Evolutionary conservation across 2,888 invertebrate genomes (phyloP), one percentile per base, ranked within the genome.

Genomic region (Ectemnius lituratus): DNA sequence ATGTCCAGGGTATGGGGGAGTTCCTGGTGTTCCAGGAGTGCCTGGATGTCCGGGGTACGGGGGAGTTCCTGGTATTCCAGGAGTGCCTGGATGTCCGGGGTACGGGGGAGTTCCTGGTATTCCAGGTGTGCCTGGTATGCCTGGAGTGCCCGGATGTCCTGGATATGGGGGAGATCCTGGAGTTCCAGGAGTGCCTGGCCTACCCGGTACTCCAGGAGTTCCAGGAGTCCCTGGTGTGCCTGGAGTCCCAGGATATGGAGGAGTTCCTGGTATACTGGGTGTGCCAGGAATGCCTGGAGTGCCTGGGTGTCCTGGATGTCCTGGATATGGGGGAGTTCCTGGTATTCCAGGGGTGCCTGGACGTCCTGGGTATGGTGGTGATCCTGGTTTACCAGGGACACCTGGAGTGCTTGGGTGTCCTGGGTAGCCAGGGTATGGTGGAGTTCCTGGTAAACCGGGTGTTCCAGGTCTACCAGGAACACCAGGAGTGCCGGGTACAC

Each of bases 21-120:
- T 70, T 61, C 72, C 75, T 46, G 80, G 72, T 70, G 81, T 81
- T 49, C 88, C 91, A 47, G 88, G 83, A 81, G 56, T 71, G 0
- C 67, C 68, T 0, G 73, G 68, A 56, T 83, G 79, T 2, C 65
- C 66, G 0, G 64, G 64, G 5, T 90, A 91, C 0, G 65, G 59
- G 4, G 74, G 73, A 2, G 13, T 47, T 0, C 37, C 76, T 49
- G 59, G 63, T 16, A 18, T 18, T 23, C 63, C 75, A 16, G 73
- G 78, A 28, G 59, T 65, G 2, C 56, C 69, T 1, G 59, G 61
- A 11, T 18, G 60, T n/a, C 59, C 73, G 37, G 68, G 76, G 8
- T 2, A 78, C 14, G 89, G 89, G 4, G 80, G 58, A 61, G 47
- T 6, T 8, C 47, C 65, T 1, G 87, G 87, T 4, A 71, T 76